Percentiles rank a stretch among this genome's conserved stretches.
Evolutionary conservation across 1,140 invertebrate species (phyloP).

Genomic region (Ectropis grisescens): DNA sequence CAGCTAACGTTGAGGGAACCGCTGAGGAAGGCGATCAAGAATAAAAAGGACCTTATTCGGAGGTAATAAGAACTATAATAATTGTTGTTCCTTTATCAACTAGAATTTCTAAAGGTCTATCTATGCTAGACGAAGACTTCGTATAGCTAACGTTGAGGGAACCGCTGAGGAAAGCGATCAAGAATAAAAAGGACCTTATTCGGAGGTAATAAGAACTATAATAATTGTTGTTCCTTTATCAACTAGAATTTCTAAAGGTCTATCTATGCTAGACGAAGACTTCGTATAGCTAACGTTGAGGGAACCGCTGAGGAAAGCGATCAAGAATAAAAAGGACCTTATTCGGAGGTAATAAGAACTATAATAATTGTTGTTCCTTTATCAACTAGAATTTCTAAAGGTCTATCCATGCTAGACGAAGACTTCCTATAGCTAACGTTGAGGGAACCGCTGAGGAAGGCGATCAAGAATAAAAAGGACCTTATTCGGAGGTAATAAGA

Average conservation of each 20-base stretch:
- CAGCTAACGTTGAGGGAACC: conserved; percentile 93
- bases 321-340: conserved; percentile 98
- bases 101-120: too few species aligned
- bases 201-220: too few species aligned
- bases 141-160: conserved; percentile 93
- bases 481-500: conserved; percentile 92
- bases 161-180: conserved; percentile 95
- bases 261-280: conserved; percentile 97
- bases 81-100: too few species aligned
- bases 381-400: too few species aligned
- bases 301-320: conserved; percentile 95
- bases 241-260: too few species aligned
- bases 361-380: too few species aligned
- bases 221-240: too few species aligned
- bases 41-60: conserved; percentile 96
- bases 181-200: conserved; percentile 98
- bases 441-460: conserved; percentile 94
- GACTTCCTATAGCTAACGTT: conserved; percentile 95
- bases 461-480: conserved; percentile 98
- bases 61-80: too few species aligned
- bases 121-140: conserved; percentile 98
- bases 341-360: conserved; percentile 93
- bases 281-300: conserved; percentile 93
- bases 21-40: conserved; percentile 96
- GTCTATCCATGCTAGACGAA: conserved; percentile 97